phyloP scores from a whole-genome alignment of 2,888 invertebrate species.

The Acleris laterana region DNA sequence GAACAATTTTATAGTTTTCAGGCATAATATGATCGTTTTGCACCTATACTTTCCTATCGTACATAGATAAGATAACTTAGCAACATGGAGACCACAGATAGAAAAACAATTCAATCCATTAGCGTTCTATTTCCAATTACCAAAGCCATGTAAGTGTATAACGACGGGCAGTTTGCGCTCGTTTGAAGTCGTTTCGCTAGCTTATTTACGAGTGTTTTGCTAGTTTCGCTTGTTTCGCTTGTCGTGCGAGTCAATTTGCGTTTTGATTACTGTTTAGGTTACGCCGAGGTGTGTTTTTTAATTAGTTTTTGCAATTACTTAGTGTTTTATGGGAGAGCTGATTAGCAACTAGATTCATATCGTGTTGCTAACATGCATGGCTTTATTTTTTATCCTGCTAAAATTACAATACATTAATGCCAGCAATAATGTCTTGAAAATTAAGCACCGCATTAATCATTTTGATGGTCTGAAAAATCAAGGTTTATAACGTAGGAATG shows the following conservation, averaged over 20 bases:
- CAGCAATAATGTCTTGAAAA: no score
- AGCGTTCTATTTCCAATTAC: conserved; percentile 46
- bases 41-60: neutral
- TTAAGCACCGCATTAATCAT: no score
- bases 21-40: no score
- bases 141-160: conserved; percentile 47
- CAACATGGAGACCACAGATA: conserved; percentile 11
- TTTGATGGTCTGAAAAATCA: no score
- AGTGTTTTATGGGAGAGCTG: neutral
- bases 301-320: conserved; percentile 13
- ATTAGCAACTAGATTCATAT: neutral
- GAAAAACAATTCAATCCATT: conserved; percentile 41
- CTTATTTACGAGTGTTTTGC: conserved; percentile 42
- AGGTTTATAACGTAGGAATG: no score
- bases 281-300: conserved; percentile 25
- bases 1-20: no score
- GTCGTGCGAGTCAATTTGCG: conserved; percentile 24
- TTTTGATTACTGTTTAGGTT: conserved; percentile 31
- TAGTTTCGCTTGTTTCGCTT: conserved; percentile 21
- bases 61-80: neutral
- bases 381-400: no score
- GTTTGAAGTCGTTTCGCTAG: conserved; percentile 43
- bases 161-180: conserved; percentile 32
- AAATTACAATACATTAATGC: no score
- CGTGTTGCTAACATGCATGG: no score